Evolutionary conservation across 2,888 invertebrate species (phyloP).

Genomic region (Lomographa bimaculata): DNA sequence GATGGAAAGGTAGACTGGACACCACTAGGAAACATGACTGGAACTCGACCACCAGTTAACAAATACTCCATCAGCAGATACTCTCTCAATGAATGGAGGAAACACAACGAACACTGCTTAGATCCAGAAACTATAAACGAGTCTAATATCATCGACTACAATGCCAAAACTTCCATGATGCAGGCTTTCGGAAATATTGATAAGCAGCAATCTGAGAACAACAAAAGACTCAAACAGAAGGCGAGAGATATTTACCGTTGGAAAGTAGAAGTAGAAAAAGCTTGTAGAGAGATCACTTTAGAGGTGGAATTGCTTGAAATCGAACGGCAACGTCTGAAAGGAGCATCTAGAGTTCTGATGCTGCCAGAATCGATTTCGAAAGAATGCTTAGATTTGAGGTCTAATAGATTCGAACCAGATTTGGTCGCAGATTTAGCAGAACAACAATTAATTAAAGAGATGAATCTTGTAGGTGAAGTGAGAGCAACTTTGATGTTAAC

Average conservation of each 20-base stretch:
- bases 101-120: conserved; percentile 81
- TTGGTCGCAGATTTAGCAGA: conserved; percentile 90
- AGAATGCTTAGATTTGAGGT: conserved; percentile 89
- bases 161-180: conserved; percentile 85
- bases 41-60: conserved; percentile 89
- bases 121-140: conserved; percentile 76
- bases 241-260: conserved; percentile 88
- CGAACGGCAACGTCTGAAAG: conserved; percentile 86
- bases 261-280: conserved; percentile 89
- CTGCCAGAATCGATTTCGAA: conserved; percentile 89
- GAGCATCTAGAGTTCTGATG: conserved; percentile 86
- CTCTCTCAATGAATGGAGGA: conserved; percentile 89
- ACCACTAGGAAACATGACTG: conserved; percentile 87
- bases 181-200: conserved; percentile 86
- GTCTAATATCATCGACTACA: conserved; percentile 84
- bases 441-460: conserved; percentile 90
- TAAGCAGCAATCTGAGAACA: conserved; percentile 87
- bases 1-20: conserved; percentile 90
- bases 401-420: conserved; percentile 88
- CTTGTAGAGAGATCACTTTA: conserved; percentile 86
- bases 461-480: conserved; percentile 88
- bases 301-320: conserved; percentile 88
- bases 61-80: conserved; percentile 89
- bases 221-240: conserved; percentile 85
- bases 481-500: conserved; percentile 85